These are phyloP conservation scores for Istiophorus platypterus DNA, from an alignment of 2,113 vertebrate genomes.

Conservation along the genomic window DNA sequence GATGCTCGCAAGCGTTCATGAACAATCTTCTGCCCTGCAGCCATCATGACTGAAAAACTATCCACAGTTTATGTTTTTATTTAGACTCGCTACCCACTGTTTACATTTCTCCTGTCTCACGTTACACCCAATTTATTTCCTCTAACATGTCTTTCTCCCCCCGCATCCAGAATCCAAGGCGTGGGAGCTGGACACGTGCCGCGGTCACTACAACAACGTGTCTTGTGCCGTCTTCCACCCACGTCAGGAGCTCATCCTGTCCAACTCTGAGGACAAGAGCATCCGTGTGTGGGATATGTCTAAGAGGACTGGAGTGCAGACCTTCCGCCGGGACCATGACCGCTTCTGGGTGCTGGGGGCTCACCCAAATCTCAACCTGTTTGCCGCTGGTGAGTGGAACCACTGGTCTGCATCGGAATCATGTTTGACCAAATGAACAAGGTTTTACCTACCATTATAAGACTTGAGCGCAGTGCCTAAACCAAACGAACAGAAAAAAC, in stretches of 20 bases:
- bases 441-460: too few species aligned
- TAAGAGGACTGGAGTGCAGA: conserved; percentile 96
- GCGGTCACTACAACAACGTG: conserved; percentile 98
- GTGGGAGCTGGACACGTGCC: conserved; percentile 97
- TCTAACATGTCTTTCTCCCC: background rate
- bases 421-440: background rate
- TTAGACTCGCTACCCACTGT: background rate
- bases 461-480: too few species aligned
- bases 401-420: background rate
- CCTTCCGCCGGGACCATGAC: conserved; percentile 96
- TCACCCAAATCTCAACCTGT: conserved; percentile 98
- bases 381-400: conserved; percentile 90
- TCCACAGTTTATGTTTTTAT: too few species aligned
- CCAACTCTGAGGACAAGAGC: conserved; percentile 98
- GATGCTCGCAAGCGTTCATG: background rate
- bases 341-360: conserved; percentile 98
- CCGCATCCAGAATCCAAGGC: conserved; percentile 92
- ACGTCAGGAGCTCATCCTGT: conserved; percentile 96
- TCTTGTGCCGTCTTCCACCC: conserved; percentile 98
- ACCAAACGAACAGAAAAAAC: too few species aligned
- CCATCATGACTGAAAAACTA: background rate
- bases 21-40: background rate
- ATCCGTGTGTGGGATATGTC: conserved; percentile 99
- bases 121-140: too few species aligned
- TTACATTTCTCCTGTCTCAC: background rate